Percentiles rank a stretch among this genome's conserved stretches.
Evolutionary conservation across 1,140 invertebrate genomes (phyloP).

Genomic region (Micrasema minimum): DNA sequence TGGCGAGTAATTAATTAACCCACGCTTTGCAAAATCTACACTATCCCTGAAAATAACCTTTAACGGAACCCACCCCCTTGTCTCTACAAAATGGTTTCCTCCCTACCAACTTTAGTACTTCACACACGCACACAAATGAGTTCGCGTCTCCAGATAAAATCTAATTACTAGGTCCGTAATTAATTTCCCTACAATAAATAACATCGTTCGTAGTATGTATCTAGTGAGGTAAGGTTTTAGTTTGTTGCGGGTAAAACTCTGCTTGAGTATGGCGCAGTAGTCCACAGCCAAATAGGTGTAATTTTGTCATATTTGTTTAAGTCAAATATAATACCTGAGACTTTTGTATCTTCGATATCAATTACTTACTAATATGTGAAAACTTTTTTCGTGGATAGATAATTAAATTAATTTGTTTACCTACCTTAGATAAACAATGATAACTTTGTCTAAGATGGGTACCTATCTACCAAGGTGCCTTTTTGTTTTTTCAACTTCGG

Average conservation of each 20-base stretch:
- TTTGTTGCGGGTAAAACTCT: constrained; percentile 39
- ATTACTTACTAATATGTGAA: too few relatives aligned
- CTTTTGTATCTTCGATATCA: too few relatives aligned
- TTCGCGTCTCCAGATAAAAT: constrained; percentile 53
- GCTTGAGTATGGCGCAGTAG: constrained; percentile 13
- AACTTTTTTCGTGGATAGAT: too few relatives aligned
- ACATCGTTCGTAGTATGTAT: constrained; percentile 47
- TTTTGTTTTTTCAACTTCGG: too few relatives aligned
- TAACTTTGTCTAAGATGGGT: too few relatives aligned
- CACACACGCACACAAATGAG: constrained; percentile 48
- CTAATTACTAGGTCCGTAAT: constrained; percentile 54
- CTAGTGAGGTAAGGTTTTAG: constrained; percentile 45
- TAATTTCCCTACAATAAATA: constrained; percentile 53
- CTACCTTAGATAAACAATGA: too few relatives aligned
- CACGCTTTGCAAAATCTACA: constrained; percentile 5
- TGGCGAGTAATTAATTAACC: too few relatives aligned
- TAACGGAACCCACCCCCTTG: constrained; percentile 41
- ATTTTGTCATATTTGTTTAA: too few relatives aligned
- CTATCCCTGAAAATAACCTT: constrained; percentile 51
- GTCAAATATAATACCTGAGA: too few relatives aligned
- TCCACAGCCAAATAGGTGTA: constrained; percentile 3
- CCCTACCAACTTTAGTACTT: not conserved
- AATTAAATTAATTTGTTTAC: too few relatives aligned
- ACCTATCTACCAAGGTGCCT: too few relatives aligned
- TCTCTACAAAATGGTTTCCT: constrained; percentile 11